Evolutionary conservation across 1,140 invertebrate species (phyloP).

Genomic region (Dinoponera quadriceps): DNA sequence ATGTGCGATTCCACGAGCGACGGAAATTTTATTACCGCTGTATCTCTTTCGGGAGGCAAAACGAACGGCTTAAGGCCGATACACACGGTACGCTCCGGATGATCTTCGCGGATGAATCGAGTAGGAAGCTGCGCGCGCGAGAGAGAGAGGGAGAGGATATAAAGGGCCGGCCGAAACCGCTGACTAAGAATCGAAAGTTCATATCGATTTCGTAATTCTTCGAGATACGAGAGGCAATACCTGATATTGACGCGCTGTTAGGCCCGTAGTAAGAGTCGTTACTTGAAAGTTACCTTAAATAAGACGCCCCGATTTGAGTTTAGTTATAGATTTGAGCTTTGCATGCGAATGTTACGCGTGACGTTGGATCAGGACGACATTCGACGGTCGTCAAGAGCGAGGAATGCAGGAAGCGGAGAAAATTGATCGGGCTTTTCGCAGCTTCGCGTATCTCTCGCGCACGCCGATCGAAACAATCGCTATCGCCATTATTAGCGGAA

Average conservation of each 20-base stretch:
- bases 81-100: conserved; percentile 19
- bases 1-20: conserved; percentile 13
- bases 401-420: too few species aligned
- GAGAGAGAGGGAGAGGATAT: background rate
- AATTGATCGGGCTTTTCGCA: too few species aligned
- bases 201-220: background rate
- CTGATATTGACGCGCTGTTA: too few species aligned
- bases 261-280: too few species aligned
- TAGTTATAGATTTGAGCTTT: too few species aligned
- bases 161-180: background rate
- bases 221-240: too few species aligned
- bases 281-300: too few species aligned
- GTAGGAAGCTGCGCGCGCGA: background rate
- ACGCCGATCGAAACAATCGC: conserved; percentile 33
- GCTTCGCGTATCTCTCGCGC: background rate
- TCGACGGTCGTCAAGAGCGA: too few species aligned
- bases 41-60: conserved; percentile 47
- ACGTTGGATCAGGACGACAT: too few species aligned
- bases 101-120: conserved; percentile 17
- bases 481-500: conserved; percentile 42
- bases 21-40: conserved; percentile 62
- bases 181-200: conserved; percentile 31
- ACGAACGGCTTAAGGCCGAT: background rate
- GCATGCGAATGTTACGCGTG: too few species aligned
- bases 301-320: too few species aligned